Evolutionary conservation across 2,888 invertebrate species (phyloP), one percentile per base, ranked within the genome.

Genomic region (Odontomyia ornata): DNA sequence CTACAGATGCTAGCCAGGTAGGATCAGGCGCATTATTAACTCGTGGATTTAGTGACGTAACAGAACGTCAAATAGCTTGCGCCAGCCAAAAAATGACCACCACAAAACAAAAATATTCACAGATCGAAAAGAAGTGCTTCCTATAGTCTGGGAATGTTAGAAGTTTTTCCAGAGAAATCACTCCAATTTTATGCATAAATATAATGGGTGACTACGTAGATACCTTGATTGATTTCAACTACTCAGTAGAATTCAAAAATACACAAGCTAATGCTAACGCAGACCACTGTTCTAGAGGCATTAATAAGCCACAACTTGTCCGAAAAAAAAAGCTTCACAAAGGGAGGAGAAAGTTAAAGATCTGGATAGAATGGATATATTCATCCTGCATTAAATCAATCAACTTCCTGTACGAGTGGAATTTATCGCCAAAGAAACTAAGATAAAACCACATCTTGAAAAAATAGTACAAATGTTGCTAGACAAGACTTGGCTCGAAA

Each of bases 351-450:
- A 13, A 77, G 78, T 30, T 46, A 71, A 15, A 76, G n/a, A n/a
- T n/a, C n/a, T n/a, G n/a, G n/a, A 77, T 62, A 64, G 60, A 15
- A 79, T 80, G 18, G 79, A 79, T 69, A 21, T 80, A n/a, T n/a
- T n/a, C n/a, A n/a, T n/a, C n/a, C n/a, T n/a, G n/a, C n/a, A n/a
- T n/a, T n/a, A n/a, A n/a, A n/a, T n/a, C n/a, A n/a, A n/a, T n/a
- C n/a, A n/a, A n/a, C n/a, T n/a, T n/a, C n/a, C n/a, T n/a, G n/a
- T n/a, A n/a, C n/a, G n/a, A n/a, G n/a, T n/a, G n/a, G n/a, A n/a
- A n/a, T n/a, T n/a, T n/a, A n/a, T n/a, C 15, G 76, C 75, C 5
- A n/a, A n/a, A 13, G 80, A 77, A 76, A 79, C 78, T 2, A 60
- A 56, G 27, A 76, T 78, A 72, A 77, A 80, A 56, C n/a, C 4